Evolutionary conservation across 2,888 invertebrate species (phyloP), one percentile per base, ranked within the genome.

Genomic region (Cotesia congregata): DNA sequence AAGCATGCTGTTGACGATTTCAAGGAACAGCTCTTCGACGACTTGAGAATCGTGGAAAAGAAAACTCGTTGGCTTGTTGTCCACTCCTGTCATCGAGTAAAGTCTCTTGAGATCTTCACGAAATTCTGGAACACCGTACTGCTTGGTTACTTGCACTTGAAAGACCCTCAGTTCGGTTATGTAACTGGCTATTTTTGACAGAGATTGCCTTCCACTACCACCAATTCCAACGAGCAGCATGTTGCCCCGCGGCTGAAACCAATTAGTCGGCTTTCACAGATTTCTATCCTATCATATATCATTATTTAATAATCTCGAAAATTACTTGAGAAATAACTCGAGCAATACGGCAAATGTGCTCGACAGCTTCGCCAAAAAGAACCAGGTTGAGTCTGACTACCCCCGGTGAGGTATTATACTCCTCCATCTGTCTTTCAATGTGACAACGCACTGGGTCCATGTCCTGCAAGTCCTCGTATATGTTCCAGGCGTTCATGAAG

Each of bases 1-100:
- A 76, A 97, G 91, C 89, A 97, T 92, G 86, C 96, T 97, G 90
- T 97, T 97, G 77, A 97, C 92, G 82, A 97, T 95, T 90, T 97
- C 97, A 0, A 97, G 92, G 89, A 97, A 97, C 7, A 93, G 91
- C 84, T 96, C 96, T 80, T 96, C 95, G 0, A 93, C 94, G 30
- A 97, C 94, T 88, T 96, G 97, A 1, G 95, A 95, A 88, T 97
- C 97, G 86, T 93, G 94, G 90, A 97, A 96, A 78, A 97, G 92
- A 90, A 97, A 97, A 7, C 94, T 93, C 0, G 94, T 94, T 41
- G 93, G 90, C 87, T 94, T 94, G 73, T 93, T 92, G 80, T 95
- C 94, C 6, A 96, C 93, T 0, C 97, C 97, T 6, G 94, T 92
- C 50, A 91, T 86, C 41, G 91, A 92, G 87, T 96, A 97, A 0